These are phyloP conservation scores for Phodopus roborovskii DNA, from an alignment of 2,113 vertebrate genomes.

Conservation along the genomic window DNA sequence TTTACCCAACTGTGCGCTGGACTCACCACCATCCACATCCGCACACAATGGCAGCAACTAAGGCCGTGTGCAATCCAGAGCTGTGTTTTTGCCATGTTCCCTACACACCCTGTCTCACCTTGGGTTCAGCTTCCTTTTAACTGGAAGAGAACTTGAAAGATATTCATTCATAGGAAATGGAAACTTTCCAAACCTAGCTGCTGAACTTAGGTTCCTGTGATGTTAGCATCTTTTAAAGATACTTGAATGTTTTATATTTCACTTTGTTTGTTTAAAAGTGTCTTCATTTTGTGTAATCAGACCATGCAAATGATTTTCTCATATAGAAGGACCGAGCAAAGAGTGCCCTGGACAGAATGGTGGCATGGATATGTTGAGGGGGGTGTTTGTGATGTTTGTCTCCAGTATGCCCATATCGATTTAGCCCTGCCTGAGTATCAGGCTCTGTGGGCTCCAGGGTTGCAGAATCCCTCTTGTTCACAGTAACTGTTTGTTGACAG, in stretches of 20 bases:
- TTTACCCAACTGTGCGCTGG: conserved; percentile 65
- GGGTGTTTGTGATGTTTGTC: not conserved
- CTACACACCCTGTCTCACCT: not conserved
- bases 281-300: not conserved
- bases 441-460: not conserved
- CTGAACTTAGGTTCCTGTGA: not conserved
- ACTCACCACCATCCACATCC: conserved; percentile 66
- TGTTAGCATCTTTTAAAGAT: not conserved
- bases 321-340: not conserved
- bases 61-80: conserved; percentile 48
- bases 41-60: conserved; percentile 31
- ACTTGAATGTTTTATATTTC: not conserved
- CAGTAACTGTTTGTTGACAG: not conserved
- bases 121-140: conserved; percentile 30
- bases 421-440: not conserved
- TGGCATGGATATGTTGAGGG: too few relatives aligned
- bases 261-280: not conserved
- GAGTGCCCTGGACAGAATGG: not conserved
- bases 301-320: not conserved
- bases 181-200: not conserved
- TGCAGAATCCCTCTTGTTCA: not conserved
- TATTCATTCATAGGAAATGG: conserved; percentile 4
- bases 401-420: rapidly evolving
- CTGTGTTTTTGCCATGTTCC: conserved; percentile 36
- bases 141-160: not conserved